Evolutionary conservation across 1,140 invertebrate genomes (phyloP).

Genomic region (Drosophila bocki): DNA sequence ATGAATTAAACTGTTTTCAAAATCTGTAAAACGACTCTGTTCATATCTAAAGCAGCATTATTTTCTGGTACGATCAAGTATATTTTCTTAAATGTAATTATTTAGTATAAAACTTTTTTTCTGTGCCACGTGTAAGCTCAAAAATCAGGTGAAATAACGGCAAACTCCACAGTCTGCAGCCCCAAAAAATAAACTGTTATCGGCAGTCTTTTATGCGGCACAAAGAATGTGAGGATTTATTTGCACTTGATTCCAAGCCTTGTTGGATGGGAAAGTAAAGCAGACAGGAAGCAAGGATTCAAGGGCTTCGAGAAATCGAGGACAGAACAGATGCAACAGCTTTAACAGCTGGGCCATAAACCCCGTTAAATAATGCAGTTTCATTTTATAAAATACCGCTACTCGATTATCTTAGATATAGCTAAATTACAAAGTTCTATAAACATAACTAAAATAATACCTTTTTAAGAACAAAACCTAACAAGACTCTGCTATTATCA

Average conservation of each 20-base stretch:
- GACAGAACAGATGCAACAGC: slow-evolving; percentile 13
- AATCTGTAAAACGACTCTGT: background rate
- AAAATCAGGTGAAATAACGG: slow-evolving; percentile 46
- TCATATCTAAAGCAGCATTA: background rate
- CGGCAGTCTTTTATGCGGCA: slow-evolving; percentile 3
- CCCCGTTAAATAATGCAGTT: background rate
- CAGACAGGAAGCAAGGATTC: slow-evolving; percentile 12
- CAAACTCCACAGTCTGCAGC: slow-evolving; percentile 2
- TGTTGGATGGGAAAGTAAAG: slow-evolving; percentile 6
- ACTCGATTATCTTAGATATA: background rate
- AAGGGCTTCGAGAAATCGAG: slow-evolving; percentile 2
- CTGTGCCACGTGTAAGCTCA: background rate
- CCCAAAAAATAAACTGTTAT: slow-evolving; percentile 28
- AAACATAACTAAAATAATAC: no score
- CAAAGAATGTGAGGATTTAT: slow-evolving; percentile 1
- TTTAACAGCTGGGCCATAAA: slow-evolving; percentile 7
- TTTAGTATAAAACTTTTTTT: background rate
- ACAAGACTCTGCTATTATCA: background rate
- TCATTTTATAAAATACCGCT: background rate
- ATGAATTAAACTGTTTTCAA: background rate
- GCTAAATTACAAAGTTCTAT: background rate
- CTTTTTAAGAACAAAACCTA: background rate
- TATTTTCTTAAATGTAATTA: no score
- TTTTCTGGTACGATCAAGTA: background rate
- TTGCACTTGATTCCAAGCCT: slow-evolving; percentile 3